Base-by-base conservation (phyloP, 2,888 invertebrate genomes). In the Aphidoletes aphidimyza region DNA sequence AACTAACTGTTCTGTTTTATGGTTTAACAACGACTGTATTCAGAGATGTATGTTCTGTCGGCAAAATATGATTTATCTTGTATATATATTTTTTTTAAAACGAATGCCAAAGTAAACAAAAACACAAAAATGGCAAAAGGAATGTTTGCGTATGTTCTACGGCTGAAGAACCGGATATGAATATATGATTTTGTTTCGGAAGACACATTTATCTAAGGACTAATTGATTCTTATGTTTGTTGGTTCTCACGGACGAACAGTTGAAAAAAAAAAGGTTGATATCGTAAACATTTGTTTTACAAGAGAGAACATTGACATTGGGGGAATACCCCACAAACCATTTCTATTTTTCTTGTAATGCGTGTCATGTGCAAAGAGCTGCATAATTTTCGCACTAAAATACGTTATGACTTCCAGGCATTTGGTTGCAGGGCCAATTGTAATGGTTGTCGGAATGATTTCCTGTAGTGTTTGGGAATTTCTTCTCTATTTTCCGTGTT, bases 391-490 rank as follows among this genome's bases (percentile, higher is more conserved):
- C 69, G 34, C 69, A 69, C 69, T 69, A 34, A 69, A 69, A 69
- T 1, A 3, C 14, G 3, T 69, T 69, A 69, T 69, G 30, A 17
- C 69, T 69, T 3, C 19, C n/a, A 69, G 30, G 26, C 11, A 54
- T 54, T 9, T 69, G n/a, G 8, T 42, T 30, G 69, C 34, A 69
- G 2, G 17, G 17, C n/a, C n/a, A n/a, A n/a, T n/a, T n/a, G n/a
- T n/a, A n/a, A n/a, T n/a, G n/a, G n/a, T n/a, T n/a, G n/a, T 47
- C 17, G 47, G 39, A 39, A 54, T 14, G 2, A n/a, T 69, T 69
- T 69, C 69, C 69, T 69, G 69, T 69, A 9, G 69, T 69, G 69
- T n/a, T 14, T 69, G 69, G 69, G 69, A 69, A 69, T 69, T 69
- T 69, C 30, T 69, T 14, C 30, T 34, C 5, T 54, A 14, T n/a